Conservation (phyloP, 2,797 vertebrate species). For the Tamandua tetradactyla region DNA sequence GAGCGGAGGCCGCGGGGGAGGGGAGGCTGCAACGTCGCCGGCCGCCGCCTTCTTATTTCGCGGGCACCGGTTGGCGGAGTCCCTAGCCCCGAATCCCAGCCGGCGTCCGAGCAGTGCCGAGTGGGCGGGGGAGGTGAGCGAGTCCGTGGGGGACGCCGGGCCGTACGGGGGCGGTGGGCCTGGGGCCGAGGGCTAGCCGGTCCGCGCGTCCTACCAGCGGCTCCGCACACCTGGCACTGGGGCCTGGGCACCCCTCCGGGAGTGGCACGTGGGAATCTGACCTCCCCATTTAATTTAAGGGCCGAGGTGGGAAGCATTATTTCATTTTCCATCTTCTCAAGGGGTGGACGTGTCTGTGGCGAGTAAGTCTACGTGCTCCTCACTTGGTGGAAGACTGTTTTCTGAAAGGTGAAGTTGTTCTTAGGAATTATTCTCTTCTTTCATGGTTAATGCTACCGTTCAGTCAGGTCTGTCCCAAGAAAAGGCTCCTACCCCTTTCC, state of each 20-base stretch:
- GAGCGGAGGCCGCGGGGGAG: conserved; percentile 51
- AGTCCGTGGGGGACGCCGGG: neutral
- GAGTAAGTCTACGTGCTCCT: neutral
- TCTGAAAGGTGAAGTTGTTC: conserved; percentile 46
- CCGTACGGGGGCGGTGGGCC: neutral
- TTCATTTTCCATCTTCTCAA: neutral
- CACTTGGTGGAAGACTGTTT: conserved; percentile 28
- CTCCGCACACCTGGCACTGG: conserved; percentile 34
- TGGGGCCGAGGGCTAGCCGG: neutral
- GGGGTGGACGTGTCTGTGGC: neutral
- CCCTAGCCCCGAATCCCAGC: neutral
- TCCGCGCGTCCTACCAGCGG: no score
- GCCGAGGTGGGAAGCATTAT: neutral
- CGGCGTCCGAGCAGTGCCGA: no score
- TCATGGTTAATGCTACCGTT: neutral
- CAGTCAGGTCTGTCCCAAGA: conserved; percentile 10
- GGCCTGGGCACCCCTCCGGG: neutral
- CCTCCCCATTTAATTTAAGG: neutral
- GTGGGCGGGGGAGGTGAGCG: neutral
- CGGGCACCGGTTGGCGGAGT: conserved; percentile 25
- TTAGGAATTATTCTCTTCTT: neutral
- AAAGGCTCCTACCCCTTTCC: conserved; percentile 20
- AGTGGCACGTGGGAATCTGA: neutral
- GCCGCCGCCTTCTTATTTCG: neutral
- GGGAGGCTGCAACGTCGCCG: neutral